Evolutionary conservation across 2,113 vertebrate genomes (phyloP), one percentile per base, ranked within the genome.

Genomic region (Progne subis): DNA sequence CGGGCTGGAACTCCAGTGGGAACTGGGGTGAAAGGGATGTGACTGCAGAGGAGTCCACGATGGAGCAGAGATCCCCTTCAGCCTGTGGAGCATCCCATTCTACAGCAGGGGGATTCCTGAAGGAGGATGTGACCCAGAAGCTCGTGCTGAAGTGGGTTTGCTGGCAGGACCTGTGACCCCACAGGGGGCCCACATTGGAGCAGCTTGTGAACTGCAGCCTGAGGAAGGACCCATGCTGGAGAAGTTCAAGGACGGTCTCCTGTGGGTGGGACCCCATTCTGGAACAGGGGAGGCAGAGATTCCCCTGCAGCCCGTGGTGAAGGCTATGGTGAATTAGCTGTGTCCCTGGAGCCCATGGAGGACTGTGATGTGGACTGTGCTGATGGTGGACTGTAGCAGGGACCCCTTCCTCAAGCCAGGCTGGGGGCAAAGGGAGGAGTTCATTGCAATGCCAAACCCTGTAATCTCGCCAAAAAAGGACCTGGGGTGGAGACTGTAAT

Each of bases 1-100:
- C 46, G 32, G 72, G 41, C 49, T 63, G 65, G 56, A 63, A 3
- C 29, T 47, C 19, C 75, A 31, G n/a, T 11, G 29, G 25, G 34
- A 47, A 5, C 65, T 14, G 46, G 65, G 25, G 8, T 55, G 25
- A 65, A 79, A 25, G n/a, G 34, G 13, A 31, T 71, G 49, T 29
- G 29, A 65, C 50, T 65, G 43, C 3, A 1, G 25, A 12, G 21
- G 29, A 71, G 34, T 5, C 57, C n/a, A 41, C 0, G 1, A 17
- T 24, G 56, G 64, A 87, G 84, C 56, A 70, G 56, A 61, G n/a
- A 78, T 47, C 23, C 17, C 20, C 32, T 69, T 44, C 32, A 69
- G 46, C 55, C 83, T 44, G 9, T 53, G 79, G 37, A 50, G 65
- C 29, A n/a, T 5, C 11, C 44, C 5, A 5, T 43, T 26, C 18